These are phyloP conservation scores for Drosophila grimshawi DNA, from an alignment of 1,140 invertebrate species.

Conservation along the genomic window DNA sequence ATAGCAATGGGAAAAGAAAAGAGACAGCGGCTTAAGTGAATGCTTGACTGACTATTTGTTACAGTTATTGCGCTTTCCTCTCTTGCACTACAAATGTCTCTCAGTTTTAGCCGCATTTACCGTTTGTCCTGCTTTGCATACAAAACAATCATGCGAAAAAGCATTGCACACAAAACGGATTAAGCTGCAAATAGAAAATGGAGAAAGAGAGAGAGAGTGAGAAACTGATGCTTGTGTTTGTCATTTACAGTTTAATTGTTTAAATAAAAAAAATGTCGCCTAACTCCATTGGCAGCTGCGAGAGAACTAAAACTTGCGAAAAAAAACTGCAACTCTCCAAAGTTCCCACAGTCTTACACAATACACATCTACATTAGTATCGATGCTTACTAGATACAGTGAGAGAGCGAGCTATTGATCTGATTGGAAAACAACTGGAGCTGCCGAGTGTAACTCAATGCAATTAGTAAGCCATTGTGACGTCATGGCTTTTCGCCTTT, in stretches of 20 bases:
- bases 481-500: conserved; percentile 22
- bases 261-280: too few species aligned
- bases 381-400: background rate
- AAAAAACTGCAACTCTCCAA: background rate
- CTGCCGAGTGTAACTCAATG: background rate
- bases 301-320: too few species aligned
- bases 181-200: background rate
- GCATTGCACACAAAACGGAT: too few species aligned
- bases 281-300: too few species aligned
- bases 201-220: background rate
- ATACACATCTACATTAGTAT: background rate
- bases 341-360: background rate
- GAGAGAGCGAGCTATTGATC: background rate
- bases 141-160: background rate
- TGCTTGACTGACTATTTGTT: too few species aligned
- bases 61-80: too few species aligned
- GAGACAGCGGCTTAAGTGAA: too few species aligned
- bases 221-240: background rate
- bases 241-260: background rate
- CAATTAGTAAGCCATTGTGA: conserved; percentile 4
- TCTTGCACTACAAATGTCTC: background rate
- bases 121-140: background rate
- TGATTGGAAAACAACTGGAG: background rate
- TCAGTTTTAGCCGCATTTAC: background rate
- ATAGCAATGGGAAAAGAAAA: too few species aligned